Evolutionary conservation across 2,888 invertebrate genomes (phyloP).

Genomic region (Exocentrus adspersus): DNA sequence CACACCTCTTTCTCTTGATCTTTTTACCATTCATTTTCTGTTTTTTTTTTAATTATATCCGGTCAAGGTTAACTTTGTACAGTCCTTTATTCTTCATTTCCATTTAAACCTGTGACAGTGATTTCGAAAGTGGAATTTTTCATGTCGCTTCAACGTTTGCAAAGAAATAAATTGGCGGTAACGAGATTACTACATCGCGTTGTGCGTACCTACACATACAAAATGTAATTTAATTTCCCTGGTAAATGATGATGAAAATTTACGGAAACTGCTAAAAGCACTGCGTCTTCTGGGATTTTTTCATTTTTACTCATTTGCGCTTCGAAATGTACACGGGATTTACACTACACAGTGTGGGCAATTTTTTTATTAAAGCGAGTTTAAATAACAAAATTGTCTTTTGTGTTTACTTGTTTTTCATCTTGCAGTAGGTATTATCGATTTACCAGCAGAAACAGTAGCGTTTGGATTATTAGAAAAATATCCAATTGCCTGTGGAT

Average conservation of each 20-base stretch:
- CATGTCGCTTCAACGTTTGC: constrained; percentile 18
- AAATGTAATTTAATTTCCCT: constrained; percentile 17
- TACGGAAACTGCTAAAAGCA: constrained; percentile 7
- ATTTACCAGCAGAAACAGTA: too few relatives aligned
- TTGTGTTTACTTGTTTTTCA: too few relatives aligned
- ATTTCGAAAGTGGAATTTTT: neutral
- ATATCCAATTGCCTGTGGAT: too few relatives aligned
- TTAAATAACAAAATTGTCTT: too few relatives aligned
- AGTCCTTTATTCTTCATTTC: too few relatives aligned
- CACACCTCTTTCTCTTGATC: neutral
- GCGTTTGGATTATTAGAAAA: too few relatives aligned
- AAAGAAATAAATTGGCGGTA: constrained; percentile 28
- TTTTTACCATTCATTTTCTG: neutral
- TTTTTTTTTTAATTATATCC: neutral
- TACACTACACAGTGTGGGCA: too few relatives aligned
- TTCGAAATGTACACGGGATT: too few relatives aligned
- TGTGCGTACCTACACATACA: constrained; percentile 27
- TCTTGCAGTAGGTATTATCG: too few relatives aligned
- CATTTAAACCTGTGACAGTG: neutral
- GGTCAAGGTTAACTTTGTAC: neutral
- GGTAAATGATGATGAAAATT: constrained; percentile 22
- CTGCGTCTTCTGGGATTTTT: neutral
- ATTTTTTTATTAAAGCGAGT: too few relatives aligned
- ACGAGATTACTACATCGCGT: constrained; percentile 32
- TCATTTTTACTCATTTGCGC: neutral